phyloP scores from a whole-genome alignment of 2,888 invertebrate genomes.

The Chloroclysta siterata region DNA sequence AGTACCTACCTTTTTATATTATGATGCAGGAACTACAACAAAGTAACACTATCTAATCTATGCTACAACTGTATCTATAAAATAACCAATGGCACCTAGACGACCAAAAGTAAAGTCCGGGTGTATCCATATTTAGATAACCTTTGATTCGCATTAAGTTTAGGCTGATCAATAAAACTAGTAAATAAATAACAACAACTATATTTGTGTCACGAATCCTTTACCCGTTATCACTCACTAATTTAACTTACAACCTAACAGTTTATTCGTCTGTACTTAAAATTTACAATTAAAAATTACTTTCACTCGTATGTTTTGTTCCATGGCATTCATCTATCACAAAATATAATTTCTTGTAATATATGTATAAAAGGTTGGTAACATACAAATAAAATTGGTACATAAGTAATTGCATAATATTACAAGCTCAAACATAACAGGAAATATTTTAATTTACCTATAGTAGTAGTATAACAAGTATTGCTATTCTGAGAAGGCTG shows the following conservation, averaged over 20 bases:
- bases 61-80: neutral
- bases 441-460: slow-evolving; percentile 16
- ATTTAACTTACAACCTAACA: slow-evolving; percentile 53
- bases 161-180: slow-evolving; percentile 32
- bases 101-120: neutral
- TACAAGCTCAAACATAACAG: slow-evolving; percentile 22
- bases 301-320: slow-evolving; percentile 13
- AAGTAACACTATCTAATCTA: too few relatives aligned
- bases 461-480: slow-evolving; percentile 2
- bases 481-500: neutral
- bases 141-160: slow-evolving; percentile 9
- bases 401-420: slow-evolving; percentile 3
- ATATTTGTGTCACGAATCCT: slow-evolving; percentile 64
- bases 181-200: slow-evolving; percentile 53
- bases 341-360: slow-evolving; percentile 16
- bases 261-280: slow-evolving; percentile 7
- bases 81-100: neutral
- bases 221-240: slow-evolving; percentile 61
- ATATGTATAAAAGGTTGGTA: slow-evolving; percentile 1
- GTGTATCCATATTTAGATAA: neutral
- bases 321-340: slow-evolving; percentile 22
- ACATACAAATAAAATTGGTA: slow-evolving; percentile 21
- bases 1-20: too few relatives aligned
- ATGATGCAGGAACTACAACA: too few relatives aligned
- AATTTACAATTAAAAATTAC: slow-evolving; percentile 15